A percentile compares a stretch with the other conserved stretches of the same genome.
Conservation (phyloP, 2,113 vertebrate genomes). For the Myiozetetes cayanensis region DNA sequence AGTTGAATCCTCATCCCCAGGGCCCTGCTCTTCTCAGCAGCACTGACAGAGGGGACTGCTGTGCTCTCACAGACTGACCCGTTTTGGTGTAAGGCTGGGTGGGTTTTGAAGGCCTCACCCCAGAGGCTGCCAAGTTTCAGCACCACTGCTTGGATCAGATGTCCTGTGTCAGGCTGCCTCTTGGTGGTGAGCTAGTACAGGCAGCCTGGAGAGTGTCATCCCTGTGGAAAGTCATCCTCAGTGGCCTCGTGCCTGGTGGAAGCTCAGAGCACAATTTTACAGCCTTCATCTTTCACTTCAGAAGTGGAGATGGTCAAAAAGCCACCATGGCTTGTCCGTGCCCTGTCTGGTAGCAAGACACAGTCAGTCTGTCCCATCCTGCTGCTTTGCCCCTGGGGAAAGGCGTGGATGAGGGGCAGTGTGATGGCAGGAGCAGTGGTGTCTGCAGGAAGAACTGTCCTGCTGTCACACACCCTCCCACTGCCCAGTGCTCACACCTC, state of each 20-base stretch:
- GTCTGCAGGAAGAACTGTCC: neutral
- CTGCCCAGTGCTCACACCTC: neutral
- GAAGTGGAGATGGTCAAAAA: neutral
- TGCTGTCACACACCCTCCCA: accelerated
- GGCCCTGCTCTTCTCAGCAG: neutral
- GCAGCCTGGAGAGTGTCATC: neutral
- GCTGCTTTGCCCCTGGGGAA: neutral
- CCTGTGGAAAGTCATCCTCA: neutral
- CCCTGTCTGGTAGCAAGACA: neutral
- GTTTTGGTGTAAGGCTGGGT: neutral
- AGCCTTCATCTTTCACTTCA: neutral
- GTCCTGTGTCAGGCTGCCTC: neutral
- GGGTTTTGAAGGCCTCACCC: neutral
- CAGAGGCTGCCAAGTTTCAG: neutral
- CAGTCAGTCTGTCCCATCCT: neutral
- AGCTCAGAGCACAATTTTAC: neutral
- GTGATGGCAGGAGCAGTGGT: neutral
- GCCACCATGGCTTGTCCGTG: accelerated
- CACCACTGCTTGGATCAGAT: neutral
- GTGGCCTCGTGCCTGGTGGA: neutral
- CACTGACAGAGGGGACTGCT: neutral
- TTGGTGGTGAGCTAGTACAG: neutral
- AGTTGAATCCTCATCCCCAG: neutral
- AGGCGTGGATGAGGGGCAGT: neutral
- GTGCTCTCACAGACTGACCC: neutral